Percentiles rank a stretch among this genome's conserved stretches.
phyloP scores from a whole-genome alignment of 2,888 invertebrate genomes.

The Netelia melanura region DNA sequence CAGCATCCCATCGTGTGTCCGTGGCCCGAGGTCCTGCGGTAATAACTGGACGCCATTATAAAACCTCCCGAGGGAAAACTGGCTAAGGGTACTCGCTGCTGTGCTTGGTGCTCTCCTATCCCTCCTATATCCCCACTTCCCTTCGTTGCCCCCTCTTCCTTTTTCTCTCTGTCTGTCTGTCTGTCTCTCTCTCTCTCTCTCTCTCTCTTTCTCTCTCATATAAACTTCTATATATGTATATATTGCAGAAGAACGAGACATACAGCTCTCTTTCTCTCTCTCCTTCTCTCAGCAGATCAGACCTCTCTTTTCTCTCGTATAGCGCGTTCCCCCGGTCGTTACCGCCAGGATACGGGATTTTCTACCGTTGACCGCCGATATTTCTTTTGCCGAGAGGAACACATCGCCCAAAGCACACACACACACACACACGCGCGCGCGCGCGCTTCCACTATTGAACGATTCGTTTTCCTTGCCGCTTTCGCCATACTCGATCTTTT shows the following conservation, averaged over 20 bases:
- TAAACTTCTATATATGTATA: background rate
- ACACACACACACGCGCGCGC: background rate
- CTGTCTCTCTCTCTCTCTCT: no score
- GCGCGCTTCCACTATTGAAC: background rate
- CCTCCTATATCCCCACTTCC: slow-evolving; percentile 17
- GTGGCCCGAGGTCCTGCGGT: slow-evolving; percentile 82
- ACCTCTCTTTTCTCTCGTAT: slow-evolving; percentile 64
- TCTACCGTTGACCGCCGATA: slow-evolving; percentile 79
- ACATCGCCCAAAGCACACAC: background rate
- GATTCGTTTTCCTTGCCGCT: slow-evolving; percentile 32
- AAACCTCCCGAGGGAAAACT: slow-evolving; percentile 84
- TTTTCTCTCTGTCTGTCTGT: no score
- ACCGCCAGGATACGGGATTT: slow-evolving; percentile 83
- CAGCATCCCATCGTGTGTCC: slow-evolving; percentile 82
- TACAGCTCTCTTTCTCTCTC: slow-evolving; percentile 55
- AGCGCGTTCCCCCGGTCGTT: slow-evolving; percentile 79
- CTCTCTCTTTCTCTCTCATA: background rate
- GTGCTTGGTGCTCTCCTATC: slow-evolving; percentile 60
- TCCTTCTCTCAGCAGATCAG: slow-evolving; percentile 62
- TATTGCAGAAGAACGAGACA: slow-evolving; percentile 15
- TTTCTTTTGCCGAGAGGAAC: slow-evolving; percentile 75
- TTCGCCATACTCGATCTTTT: background rate
- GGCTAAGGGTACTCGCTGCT: slow-evolving; percentile 77
- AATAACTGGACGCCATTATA: slow-evolving; percentile 85
- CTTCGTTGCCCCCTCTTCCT: slow-evolving; percentile 28